Percentiles rank a stretch among this genome's conserved stretches.
Conservation (phyloP, 2,888 invertebrate species). For the Drosophila pseudotalamancana region DNA sequence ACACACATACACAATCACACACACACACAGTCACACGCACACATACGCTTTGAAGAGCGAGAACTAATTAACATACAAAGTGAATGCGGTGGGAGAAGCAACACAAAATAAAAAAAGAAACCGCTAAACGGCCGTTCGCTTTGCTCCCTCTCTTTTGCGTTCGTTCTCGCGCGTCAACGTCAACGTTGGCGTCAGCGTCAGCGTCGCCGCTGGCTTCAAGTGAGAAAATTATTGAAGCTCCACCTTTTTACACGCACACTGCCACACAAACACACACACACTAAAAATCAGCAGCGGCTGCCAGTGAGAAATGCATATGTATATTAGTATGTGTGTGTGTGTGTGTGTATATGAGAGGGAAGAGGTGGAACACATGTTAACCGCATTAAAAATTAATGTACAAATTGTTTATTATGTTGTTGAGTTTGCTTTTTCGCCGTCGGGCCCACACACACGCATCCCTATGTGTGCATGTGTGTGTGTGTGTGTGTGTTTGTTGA, state of each 20-base stretch:
- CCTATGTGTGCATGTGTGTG: slow-evolving; percentile 8
- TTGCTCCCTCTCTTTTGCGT: slow-evolving; percentile 26
- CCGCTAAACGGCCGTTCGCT: slow-evolving; percentile 38
- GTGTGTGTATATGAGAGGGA: slow-evolving; percentile 16
- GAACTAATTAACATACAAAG: slow-evolving; percentile 75
- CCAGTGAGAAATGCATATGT: slow-evolving; percentile 33
- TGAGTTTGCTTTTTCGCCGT: slow-evolving; percentile 51
- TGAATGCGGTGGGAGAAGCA: slow-evolving; percentile 46
- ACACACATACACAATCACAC: slow-evolving; percentile 22
- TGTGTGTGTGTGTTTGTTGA: slow-evolving; percentile 13
- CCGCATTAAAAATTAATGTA: slow-evolving; percentile 78
- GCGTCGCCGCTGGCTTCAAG: slow-evolving; percentile 51
- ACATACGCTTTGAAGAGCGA: slow-evolving; percentile 43
- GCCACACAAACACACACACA: slow-evolving; percentile 20
- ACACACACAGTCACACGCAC: slow-evolving; percentile 13
- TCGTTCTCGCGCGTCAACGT: slow-evolving; percentile 36
- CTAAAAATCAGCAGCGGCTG: slow-evolving; percentile 43
- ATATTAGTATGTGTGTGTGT: slow-evolving; percentile 18
- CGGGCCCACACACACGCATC: slow-evolving; percentile 48
- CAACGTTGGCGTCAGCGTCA: slow-evolving; percentile 18
- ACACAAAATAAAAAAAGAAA: slow-evolving; percentile 32
- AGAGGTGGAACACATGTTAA: slow-evolving; percentile 68
- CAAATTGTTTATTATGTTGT: slow-evolving; percentile 79
- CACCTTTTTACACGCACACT: slow-evolving; percentile 68
- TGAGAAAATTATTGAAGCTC: slow-evolving; percentile 75